Base-by-base conservation (phyloP, 1,140 invertebrate species). In the Melitaea cinxia region DNA sequence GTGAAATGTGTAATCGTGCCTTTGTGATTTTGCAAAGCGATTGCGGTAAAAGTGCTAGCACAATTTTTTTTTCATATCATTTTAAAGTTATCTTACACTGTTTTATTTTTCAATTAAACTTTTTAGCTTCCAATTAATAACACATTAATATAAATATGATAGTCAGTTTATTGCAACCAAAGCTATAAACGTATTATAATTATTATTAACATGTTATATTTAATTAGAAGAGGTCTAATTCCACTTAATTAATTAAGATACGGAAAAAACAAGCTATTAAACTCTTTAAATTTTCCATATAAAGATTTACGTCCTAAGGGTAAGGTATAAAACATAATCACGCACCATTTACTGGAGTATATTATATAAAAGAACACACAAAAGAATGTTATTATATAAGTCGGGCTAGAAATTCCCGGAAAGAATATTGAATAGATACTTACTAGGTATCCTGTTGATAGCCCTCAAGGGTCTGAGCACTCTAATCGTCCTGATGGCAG, bases 361-460 rank as follows among this genome's bases (percentile, higher is more conserved):
- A 60, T 57, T 68, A 45, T 53, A 28, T 14, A 39, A 5, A 26
- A 39, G 42, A 15, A 56, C n/a, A n/a, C 26, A 60, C 39, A 56
- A 62, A 61, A 56, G 33, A 52, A 45, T 57, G 17, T n/a, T n/a
- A 61, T 61, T 61, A 54, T 65, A 49, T 52, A 45, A 59, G 23
- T 21, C 30, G 10, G 14, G 30, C 6, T 2, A 49, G 28, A 49
- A 39, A 39, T 37, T 23, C 9, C 15, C 9, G n/a, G n/a, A 30
- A 12, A 37, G 49, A 7, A 23, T 5, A 52, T 24, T 57, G 12
- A 30, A 19, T 72, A n/a, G 39, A 21, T 73, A 96, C 98, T 98
- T 93, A 99, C 98, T 99, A 86, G 99, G 99, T 94, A 99, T 99
- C 87, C 99, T 95, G 93, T 99, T 99, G 91, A 99, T 99, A 53